phyloP scores from a whole-genome alignment of 1,140 invertebrate species.

The Dolichoris vasculosae region DNA sequence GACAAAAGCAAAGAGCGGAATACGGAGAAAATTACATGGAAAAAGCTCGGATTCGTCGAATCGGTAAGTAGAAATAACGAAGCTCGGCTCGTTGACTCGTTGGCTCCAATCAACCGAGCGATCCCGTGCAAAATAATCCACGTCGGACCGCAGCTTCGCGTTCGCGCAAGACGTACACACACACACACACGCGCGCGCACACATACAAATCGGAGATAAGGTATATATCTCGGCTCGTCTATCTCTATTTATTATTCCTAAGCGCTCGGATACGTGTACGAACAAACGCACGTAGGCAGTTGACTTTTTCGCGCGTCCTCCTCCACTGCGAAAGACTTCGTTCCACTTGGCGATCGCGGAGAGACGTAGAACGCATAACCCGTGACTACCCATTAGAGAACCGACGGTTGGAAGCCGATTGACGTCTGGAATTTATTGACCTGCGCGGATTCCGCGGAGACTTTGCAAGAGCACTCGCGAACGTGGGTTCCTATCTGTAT shows the following conservation, averaged over 20 bases:
- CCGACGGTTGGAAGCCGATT: conserved; percentile 17
- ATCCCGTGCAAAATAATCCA: conserved; percentile 27
- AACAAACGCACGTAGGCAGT: conserved; percentile 31
- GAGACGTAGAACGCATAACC: neutral
- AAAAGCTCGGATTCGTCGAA: neutral
- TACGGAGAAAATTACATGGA: neutral
- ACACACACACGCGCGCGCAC: conserved; percentile 18
- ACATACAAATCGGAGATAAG: neutral
- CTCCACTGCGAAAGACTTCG: neutral
- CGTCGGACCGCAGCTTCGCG: neutral
- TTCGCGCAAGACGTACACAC: no score
- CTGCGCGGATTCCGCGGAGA: conserved; percentile 1
- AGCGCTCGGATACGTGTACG: conserved; percentile 51
- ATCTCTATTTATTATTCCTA: conserved; percentile 71
- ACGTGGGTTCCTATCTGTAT: neutral
- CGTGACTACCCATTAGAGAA: conserved; percentile 10
- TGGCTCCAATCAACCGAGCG: neutral
- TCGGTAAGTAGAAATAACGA: conserved; percentile 20
- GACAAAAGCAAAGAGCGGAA: neutral
- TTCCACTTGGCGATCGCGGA: neutral
- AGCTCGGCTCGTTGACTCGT: neutral
- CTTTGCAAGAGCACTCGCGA: neutral
- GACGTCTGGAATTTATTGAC: conserved; percentile 43
- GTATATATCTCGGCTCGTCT: conserved; percentile 59
- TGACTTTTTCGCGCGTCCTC: conserved; percentile 22